Evolutionary conservation across 2,797 vertebrate genomes (phyloP), one percentile per base, ranked within the genome.

Genomic region (Poecilia velifera): DNA sequence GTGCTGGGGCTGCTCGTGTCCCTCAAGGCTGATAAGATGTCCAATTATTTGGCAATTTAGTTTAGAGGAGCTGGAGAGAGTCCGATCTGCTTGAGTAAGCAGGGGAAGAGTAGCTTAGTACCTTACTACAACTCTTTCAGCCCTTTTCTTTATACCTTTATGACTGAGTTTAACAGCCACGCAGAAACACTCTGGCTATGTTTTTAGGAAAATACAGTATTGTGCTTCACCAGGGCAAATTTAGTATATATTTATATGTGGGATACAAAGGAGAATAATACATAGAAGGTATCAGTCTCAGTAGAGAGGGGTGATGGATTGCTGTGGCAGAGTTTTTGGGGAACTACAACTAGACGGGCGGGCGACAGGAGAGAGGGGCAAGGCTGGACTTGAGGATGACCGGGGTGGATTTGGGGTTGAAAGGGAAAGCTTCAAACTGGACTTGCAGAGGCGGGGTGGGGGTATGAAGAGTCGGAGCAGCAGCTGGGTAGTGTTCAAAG

Each of bases 31-130:
- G 86, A 90, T 89, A 91, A 92, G 92, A 91, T 84, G 91, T 95
- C 91, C 91, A 90, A 92, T 93, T 93, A 94, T 94, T 92, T 93
- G 91, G 89, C 93, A 78, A 89, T 89, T 94, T 93, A 89, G 83
- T 94, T 93, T 87, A 89, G 84, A 90, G 76, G 89, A 92, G 88
- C 88, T 86, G 86, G 66, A 90, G 84, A 83, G 79, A 86, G 90
- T 90, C 91, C 80, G 72, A 86, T 90, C 80, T 91, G 87, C 89
- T 88, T 72, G 64, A 80, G 84, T 81, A 87, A 89, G 88, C 86
- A 91, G 86, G 71, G 78, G 78, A 82, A 88, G 82, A 82, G 74
- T 49, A 85, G 84, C 79, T 82, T 76, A 86, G 91, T 82, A 84
- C 84, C 85, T 84, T 77, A 81, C 72, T 49, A 86, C 70, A 86